phyloP scores from a whole-genome alignment of 1,140 invertebrate species.

The Sweltsa coloradensis region DNA sequence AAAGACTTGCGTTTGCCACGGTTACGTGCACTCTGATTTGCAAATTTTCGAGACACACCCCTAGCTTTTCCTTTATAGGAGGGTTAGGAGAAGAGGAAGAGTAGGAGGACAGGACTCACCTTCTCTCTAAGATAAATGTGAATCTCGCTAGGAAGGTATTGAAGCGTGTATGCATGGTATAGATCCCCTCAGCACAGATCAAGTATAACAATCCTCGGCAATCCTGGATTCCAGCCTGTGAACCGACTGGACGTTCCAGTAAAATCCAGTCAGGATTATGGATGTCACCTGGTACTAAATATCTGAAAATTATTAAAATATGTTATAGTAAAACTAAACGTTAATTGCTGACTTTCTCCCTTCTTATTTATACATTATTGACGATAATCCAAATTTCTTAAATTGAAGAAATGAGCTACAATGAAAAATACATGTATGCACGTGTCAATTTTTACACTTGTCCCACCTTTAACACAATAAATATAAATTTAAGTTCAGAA shows the following conservation, averaged over 20 bases:
- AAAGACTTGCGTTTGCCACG: no score
- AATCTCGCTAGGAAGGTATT: constrained; percentile 19
- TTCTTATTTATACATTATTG: background rate
- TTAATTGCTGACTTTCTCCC: no score
- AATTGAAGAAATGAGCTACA: background rate
- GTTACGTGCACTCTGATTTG: no score
- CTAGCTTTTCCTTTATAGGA: no score
- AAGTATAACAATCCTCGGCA: constrained; percentile 20
- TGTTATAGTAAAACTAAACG: background rate
- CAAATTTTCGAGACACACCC: no score
- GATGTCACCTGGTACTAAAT: constrained; percentile 17
- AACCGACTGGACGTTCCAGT: constrained; percentile 14
- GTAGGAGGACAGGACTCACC: no score
- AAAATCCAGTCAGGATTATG: constrained; percentile 17
- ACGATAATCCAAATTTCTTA: background rate
- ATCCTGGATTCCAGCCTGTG: constrained; percentile 19
- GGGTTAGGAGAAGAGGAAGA: no score
- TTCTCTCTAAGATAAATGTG: constrained; percentile 19
- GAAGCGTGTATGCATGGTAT: constrained; percentile 18
- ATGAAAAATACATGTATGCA: constrained; percentile 6
- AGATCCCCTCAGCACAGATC: constrained; percentile 20
- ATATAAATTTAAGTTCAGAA: no score
- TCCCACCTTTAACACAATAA: no score
- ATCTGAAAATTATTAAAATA: background rate
- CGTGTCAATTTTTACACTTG: no score